Evolutionary conservation across 2,888 invertebrate species (phyloP).

Genomic region (Apocheima hispidaria): DNA sequence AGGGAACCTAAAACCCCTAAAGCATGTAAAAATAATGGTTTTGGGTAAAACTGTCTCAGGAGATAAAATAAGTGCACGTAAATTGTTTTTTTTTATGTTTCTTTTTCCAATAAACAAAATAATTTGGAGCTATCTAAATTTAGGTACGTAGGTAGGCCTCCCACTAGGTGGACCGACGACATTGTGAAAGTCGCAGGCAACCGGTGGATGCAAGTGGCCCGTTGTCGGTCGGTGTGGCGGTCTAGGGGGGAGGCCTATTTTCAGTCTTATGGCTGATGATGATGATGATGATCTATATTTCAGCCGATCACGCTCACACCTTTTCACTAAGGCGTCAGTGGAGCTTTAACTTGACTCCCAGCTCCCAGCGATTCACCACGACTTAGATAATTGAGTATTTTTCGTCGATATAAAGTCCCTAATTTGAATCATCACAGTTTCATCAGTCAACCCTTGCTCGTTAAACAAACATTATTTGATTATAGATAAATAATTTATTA

Average conservation of each 20-base stretch:
- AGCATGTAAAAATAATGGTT: conserved; percentile 42
- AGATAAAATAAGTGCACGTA: not conserved
- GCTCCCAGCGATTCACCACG: no score
- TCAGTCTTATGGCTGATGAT: no score
- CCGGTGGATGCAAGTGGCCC: no score
- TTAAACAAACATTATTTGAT: conserved; percentile 7
- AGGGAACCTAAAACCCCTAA: conserved; percentile 7
- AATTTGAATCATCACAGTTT: not conserved
- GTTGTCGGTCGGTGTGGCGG: no score
- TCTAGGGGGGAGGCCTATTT: no score
- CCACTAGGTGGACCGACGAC: no score
- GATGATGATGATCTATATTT: no score
- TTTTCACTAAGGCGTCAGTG: not conserved
- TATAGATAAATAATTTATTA: no score
- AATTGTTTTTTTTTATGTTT: not conserved
- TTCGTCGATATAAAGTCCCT: not conserved
- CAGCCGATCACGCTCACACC: not conserved
- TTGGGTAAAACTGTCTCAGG: conserved; percentile 43
- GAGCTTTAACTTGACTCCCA: not conserved
- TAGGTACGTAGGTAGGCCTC: no score
- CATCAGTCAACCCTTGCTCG: not conserved
- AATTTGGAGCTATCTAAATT: not conserved
- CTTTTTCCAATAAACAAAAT: not conserved
- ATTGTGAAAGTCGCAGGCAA: no score
- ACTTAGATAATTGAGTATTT: not conserved